Evolutionary conservation across 2,113 vertebrate species (phyloP).

Genomic region (Cyanistes caeruleus): DNA sequence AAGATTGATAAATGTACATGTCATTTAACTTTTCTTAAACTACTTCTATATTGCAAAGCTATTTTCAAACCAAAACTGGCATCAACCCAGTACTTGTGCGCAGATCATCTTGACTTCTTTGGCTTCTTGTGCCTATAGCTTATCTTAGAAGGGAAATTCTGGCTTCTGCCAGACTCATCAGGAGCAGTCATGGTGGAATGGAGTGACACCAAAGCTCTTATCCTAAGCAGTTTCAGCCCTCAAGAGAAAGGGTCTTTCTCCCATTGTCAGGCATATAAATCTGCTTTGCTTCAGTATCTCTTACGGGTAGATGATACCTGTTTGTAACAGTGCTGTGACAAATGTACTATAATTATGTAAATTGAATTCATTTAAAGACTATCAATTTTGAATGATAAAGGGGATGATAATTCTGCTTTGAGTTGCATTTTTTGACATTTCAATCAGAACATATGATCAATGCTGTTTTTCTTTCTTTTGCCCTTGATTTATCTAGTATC

Average conservation of each 20-base stretch:
- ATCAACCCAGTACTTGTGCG: neutral
- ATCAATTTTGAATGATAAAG: neutral
- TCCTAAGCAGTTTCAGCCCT: neutral
- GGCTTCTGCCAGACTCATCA: neutral
- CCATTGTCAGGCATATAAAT: neutral
- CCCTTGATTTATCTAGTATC: conserved; percentile 75
- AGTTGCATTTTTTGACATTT: conserved; percentile 37
- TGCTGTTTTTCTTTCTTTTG: conserved; percentile 75
- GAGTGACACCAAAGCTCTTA: conserved; percentile 20
- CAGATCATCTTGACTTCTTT: neutral
- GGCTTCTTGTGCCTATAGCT: neutral
- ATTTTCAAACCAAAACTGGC: neutral
- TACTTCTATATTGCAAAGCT: neutral
- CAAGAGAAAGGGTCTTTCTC: neutral
- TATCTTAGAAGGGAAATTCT: neutral
- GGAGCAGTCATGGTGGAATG: neutral
- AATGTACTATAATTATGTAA: neutral
- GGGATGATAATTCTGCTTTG: neutral
- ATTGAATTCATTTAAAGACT: neutral
- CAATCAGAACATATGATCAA: conserved; percentile 58
- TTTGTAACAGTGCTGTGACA: neutral
- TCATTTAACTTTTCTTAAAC: neutral
- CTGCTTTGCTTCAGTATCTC: neutral
- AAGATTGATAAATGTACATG: neutral
- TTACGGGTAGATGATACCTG: neutral